phyloP scores from a whole-genome alignment of 2,888 invertebrate species.

The Nephrotoma flavescens region DNA sequence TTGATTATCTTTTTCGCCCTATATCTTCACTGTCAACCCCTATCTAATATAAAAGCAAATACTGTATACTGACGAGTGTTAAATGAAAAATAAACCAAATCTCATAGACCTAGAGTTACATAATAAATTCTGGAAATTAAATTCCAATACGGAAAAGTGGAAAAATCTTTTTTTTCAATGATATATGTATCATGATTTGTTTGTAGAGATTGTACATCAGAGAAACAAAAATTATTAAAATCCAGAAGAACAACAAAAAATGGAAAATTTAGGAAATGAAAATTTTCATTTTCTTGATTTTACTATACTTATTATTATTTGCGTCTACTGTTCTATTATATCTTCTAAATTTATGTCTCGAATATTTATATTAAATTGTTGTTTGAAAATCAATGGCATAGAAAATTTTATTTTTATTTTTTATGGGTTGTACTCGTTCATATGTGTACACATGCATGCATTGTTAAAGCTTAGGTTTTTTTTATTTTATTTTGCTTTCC shows the following conservation, averaged over 20 bases:
- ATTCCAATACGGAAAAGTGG: not conserved
- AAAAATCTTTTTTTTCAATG: not conserved
- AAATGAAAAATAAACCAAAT: not conserved
- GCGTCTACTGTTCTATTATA: not conserved
- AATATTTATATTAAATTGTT: constrained; percentile 4
- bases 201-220: not conserved
- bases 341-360: not conserved
- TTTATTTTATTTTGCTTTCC: not conserved
- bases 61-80: not conserved
- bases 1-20: not conserved
- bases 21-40: not conserved
- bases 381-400: constrained; percentile 3
- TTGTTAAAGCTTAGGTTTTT: not conserved
- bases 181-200: not conserved
- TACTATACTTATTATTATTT: not conserved
- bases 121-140: not conserved
- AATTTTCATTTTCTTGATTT: not conserved
- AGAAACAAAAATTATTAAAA: not conserved
- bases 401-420: not conserved
- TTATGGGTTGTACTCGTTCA: not conserved
- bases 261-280: not conserved
- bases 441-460: not conserved
- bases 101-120: not conserved
- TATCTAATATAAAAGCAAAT: not conserved
- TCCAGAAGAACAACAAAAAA: not conserved